These are phyloP conservation scores for Sphenopsis melanotis DNA, from an alignment of 2,797 vertebrate species.

Conservation along the genomic window DNA sequence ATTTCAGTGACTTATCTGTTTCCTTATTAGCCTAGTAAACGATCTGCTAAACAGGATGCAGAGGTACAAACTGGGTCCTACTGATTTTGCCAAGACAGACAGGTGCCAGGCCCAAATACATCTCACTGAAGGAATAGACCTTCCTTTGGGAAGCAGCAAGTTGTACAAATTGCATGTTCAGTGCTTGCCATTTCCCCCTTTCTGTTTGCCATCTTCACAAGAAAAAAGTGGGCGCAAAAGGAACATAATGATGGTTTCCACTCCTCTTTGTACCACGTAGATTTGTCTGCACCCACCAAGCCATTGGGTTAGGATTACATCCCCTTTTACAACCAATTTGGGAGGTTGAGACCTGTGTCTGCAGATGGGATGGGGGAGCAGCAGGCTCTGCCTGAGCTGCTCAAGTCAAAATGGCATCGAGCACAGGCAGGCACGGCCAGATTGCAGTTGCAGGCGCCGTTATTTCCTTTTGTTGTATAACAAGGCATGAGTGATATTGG, in stretches of 20 bases:
- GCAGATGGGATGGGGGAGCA: background rate
- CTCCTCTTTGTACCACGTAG: background rate
- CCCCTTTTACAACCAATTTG: background rate
- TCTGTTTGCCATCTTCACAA: background rate
- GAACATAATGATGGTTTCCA: background rate
- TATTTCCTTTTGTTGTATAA: slow-evolving; percentile 48
- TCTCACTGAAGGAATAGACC: fast-evolving
- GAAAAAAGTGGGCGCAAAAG: background rate
- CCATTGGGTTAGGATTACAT: fast-evolving
- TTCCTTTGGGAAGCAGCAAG: background rate
- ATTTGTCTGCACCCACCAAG: background rate
- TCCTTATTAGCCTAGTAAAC: background rate
- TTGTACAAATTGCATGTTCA: fast-evolving
- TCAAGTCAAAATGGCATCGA: background rate
- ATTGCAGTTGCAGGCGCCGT: background rate
- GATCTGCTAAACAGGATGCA: background rate
- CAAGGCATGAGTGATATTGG: slow-evolving; percentile 48
- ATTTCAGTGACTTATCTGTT: background rate
- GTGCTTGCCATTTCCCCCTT: background rate
- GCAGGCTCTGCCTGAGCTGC: background rate
- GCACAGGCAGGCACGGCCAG: background rate
- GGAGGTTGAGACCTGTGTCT: background rate
- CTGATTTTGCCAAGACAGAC: background rate
- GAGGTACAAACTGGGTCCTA: background rate
- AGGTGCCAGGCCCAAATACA: background rate